Evolutionary conservation across 64 coral and sea anemone species (phyloP), one percentile per base, ranked within the genome.

Genomic region (Montipora foliosa): DNA sequence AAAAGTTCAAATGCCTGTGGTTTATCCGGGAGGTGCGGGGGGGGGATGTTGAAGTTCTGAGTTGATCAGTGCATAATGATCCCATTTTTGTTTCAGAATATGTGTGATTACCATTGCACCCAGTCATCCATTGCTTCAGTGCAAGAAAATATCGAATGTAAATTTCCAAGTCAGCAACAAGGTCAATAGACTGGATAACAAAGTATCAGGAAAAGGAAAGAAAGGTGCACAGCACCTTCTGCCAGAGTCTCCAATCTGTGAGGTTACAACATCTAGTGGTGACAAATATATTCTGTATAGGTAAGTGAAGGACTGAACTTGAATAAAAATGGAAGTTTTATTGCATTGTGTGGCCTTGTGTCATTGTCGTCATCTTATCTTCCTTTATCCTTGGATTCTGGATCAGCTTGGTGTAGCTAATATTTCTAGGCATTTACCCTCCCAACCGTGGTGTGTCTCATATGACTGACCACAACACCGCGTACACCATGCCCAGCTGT

Each of bases 141-240:
- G 92, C 45, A 81, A 90, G 59, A 19, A 82, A 62, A 75, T 99
- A 60, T 13, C 87, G 10, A 92, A 96, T n/a, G 91, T 99, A 14
- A 87, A 99, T 86, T 99, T 96, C 53, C 97, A 99, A 92, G 92
- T 99, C 9, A 92, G 92, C 50, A 59, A 79, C 51, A 99, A 90
- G 61, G 79, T 99, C 17, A 99, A 99, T 78, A 67, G 97, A 59
- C 85, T 99, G 13, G 92, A 99, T 79, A 99, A 94, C 80, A 94
- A 99, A 85, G 97, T 95, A 17, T 90, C 91, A 37, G 97, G 97
- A 10, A 99, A 99, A 82, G 95, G 94, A 15, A 99, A 99, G 55
- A 96, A 93, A 74, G 94, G 94, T 2, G 97, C 92, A 55, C 97
- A 99, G 52, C 88, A 86, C 53, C 15, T 99, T 13, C 91, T 81